Evolutionary conservation across 2,113 vertebrate genomes (phyloP), one percentile per base, ranked within the genome.

Genomic region (Herpetotheres cachinnans): DNA sequence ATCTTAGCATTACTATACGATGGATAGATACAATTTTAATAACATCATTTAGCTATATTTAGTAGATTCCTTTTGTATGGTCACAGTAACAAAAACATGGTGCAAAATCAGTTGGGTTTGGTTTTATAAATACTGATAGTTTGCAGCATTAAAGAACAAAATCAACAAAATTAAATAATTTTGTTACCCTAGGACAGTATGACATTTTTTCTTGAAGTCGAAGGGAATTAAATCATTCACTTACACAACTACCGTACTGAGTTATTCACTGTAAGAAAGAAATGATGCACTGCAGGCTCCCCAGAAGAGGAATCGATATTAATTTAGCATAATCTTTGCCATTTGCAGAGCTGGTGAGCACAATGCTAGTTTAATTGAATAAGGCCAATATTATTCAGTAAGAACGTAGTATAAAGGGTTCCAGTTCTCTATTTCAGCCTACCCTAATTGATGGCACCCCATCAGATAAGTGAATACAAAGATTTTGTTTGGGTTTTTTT

Each of bases 91-190:
- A 98, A 96, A 97, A 98, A 95, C 89, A 97, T 90, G 97, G 98
- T 98, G 98, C 98, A 97, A 98, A 97, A 98, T 98, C 98, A 97
- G 97, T 97, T 77, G 94, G 78, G 24, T 79, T 97, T 69, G 88
- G 29, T 97, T 98, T 95, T 94, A 98, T 97, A 98, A 98, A 98
- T 98, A 98, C 98, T 98, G 98, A 97, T 94, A 90, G 95, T 96
- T 95, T 98, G 98, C 97, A 98, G 97, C 98, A 98, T 97, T 97
- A 95, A 97, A 93, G 96, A 98, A 98, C 56, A 96, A 95, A 97
- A 98, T 91, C 93, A 93, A 95, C 66, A 96, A 82, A 96, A 97
- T 73, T 5, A 86, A 71, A 80, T 95, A 7, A 52, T 73, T 87
- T 73, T 65, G 74, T 96, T 97, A 97, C 90, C 90, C 58, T 38